Evolutionary conservation across 2,888 invertebrate genomes (phyloP).

Genomic region (Coronaproctus castanopsis): DNA sequence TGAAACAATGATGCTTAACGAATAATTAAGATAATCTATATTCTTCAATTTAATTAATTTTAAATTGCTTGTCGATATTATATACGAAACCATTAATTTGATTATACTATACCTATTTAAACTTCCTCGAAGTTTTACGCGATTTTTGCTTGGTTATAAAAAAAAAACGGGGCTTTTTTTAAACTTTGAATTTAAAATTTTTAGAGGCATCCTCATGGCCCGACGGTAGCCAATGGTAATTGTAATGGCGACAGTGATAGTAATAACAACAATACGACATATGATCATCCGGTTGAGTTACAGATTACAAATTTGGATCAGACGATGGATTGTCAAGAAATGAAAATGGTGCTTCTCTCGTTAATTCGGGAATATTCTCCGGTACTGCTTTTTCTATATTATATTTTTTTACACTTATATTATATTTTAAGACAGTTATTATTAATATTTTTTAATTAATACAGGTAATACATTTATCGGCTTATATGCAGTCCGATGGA

Average conservation of each 20-base stretch:
- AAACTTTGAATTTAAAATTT: too few relatives aligned
- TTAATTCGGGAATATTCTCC: conserved; percentile 35
- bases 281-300: conserved; percentile 30
- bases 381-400: too few relatives aligned
- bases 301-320: conserved; percentile 50
- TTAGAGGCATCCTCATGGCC: neutral
- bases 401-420: too few relatives aligned
- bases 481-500: conserved; percentile 42
- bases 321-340: conserved; percentile 41
- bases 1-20: too few relatives aligned
- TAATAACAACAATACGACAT: neutral
- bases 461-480: conserved; percentile 38
- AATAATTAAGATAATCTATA: too few relatives aligned
- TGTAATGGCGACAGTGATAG: neutral
- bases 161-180: too few relatives aligned
- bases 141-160: too few relatives aligned
- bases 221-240: neutral
- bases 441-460: neutral
- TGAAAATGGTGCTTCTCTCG: conserved; percentile 39
- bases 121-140: too few relatives aligned
- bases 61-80: too few relatives aligned
- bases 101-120: too few relatives aligned
- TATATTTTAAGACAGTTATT: neutral
- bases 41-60: too few relatives aligned
- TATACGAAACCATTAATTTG: too few relatives aligned